Evolutionary conservation across 2,797 vertebrate genomes (phyloP).

Genomic region (Trematomus bernacchii): DNA sequence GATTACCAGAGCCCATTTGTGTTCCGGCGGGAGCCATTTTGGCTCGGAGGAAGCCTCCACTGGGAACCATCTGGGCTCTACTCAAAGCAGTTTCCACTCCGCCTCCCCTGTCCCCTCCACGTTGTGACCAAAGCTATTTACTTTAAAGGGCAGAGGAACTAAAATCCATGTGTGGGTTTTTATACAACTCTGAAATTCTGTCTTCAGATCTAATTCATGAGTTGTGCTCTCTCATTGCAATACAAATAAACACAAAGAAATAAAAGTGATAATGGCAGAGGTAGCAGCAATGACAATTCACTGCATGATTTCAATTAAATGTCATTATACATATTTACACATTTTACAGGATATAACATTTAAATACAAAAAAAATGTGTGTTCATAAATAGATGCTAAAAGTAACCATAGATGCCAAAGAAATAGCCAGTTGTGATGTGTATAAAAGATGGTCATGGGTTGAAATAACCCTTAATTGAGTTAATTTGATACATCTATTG

Average conservation of each 20-base stretch:
- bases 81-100: conserved; percentile 76
- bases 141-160: conserved; percentile 54
- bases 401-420: too few species aligned
- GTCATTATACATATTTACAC: too few species aligned
- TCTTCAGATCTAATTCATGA: conserved; percentile 20
- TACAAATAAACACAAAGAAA: too few species aligned
- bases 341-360: too few species aligned
- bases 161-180: conserved; percentile 36
- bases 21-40: conserved; percentile 85
- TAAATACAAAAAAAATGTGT: too few species aligned
- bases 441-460: too few species aligned
- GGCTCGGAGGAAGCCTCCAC: conserved; percentile 81
- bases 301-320: too few species aligned
- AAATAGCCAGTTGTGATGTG: too few species aligned
- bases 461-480: too few species aligned
- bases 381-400: too few species aligned
- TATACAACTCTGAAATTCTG: conserved; percentile 22
- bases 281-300: too few species aligned
- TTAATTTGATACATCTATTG: neutral
- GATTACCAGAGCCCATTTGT: conserved; percentile 85
- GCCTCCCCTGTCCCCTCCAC: conserved; percentile 65
- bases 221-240: neutral
- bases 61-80: conserved; percentile 85
- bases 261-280: too few species aligned
- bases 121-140: conserved; percentile 71